A percentile compares a stretch with the other conserved stretches of the same genome.
Evolutionary conservation across 2,888 invertebrate genomes (phyloP).

Genomic region (Catotricha subobsoleta): DNA sequence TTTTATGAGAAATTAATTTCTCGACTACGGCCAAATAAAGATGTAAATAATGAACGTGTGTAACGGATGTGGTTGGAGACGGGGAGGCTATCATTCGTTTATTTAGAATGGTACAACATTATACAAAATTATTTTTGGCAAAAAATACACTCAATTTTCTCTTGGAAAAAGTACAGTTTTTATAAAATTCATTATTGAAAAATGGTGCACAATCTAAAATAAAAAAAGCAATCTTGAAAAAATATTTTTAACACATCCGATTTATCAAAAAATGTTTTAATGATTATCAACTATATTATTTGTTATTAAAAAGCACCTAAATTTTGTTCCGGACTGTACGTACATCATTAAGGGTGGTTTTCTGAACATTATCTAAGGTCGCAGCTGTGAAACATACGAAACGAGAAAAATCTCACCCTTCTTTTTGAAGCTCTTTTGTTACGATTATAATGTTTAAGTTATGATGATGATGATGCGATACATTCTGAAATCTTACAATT

Average conservation of each 20-base stretch:
- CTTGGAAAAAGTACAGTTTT: no score
- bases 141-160: no score
- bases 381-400: constrained; percentile 7
- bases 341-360: constrained; percentile 10
- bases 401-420: no score
- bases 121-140: no score
- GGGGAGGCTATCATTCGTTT: no score
- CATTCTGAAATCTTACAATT: no score
- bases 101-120: no score
- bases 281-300: constrained; percentile 5
- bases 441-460: no score
- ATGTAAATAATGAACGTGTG: constrained; percentile 6
- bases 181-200: no score
- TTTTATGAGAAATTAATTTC: constrained; percentile 9
- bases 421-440: no score
- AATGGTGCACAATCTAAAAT: background rate
- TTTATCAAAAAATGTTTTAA: constrained; percentile 5
- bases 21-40: constrained; percentile 8
- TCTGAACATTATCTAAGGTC: constrained; percentile 9
- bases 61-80: no score
- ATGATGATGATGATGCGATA: no score
- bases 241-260: background rate
- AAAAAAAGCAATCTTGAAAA: background rate
- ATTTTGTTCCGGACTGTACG: constrained; percentile 6
- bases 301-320: constrained; percentile 6